Evolutionary conservation across 1,140 invertebrate species (phyloP), one percentile per base, ranked within the genome.

Genomic region (Heliconius eleuchia): DNA sequence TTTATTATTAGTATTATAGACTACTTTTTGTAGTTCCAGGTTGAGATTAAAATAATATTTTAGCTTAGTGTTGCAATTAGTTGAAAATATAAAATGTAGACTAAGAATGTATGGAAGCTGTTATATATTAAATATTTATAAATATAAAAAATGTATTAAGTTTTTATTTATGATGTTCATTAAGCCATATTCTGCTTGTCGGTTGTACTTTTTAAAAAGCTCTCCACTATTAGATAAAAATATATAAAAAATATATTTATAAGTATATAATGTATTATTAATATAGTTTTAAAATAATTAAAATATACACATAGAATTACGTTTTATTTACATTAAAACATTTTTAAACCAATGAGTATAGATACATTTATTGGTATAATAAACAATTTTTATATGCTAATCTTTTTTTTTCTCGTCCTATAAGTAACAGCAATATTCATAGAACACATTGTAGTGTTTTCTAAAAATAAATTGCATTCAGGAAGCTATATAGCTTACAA

Each of bases 21-120:
- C 55, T 23, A 60, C 3, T 11, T 60, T 19, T 60, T 60, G 55
- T 27, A 60, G 8, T 60, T 60, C 50, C 55, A 60, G 55, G n/a
- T 60, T 60, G 55, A 60, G 55, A 60, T 60, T 60, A 60, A 7
- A 23, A 23, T 60, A 60, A 60, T 60, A 60, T 60, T 60, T 60
- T 60, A 60, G 23, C 55, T 60, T 60, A 11, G 55, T 60, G 55
- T 27, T 60, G 55, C 55, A 23, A 60, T 60, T 60, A 52, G 9
- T 60, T 23, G n/a, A 27, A 23, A 60, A 23, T 60, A 60, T 60
- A 3, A 60, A 23, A 23, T 23, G 55, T 60, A 60, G 55, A 60
- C n/a, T 60, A 60, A n/a, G 8, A 60, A 60, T 60, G n/a, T 60
- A 60, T 60, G 23, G 55, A 60, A 8, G n/a, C n/a, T n/a, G 55